Percentiles rank a stretch among this genome's conserved stretches.
phyloP scores from a whole-genome alignment of 2,797 vertebrate genomes.

The Poecilia velifera region DNA sequence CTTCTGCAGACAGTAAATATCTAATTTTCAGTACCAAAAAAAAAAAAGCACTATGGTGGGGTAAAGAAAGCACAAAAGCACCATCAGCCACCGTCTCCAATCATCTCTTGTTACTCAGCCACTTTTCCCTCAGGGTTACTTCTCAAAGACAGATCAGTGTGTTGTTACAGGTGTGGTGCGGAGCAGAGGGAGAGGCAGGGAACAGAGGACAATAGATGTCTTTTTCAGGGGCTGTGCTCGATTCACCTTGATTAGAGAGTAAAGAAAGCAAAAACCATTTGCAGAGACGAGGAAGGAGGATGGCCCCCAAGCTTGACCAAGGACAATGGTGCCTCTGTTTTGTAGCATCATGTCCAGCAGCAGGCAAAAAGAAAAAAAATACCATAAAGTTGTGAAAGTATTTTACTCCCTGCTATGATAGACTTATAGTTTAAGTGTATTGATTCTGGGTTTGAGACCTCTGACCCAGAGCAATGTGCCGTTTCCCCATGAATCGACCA shows the following conservation, averaged over 20 bases:
- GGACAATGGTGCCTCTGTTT: conserved; percentile 75
- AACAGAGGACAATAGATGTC: conserved; percentile 58
- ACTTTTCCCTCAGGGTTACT: conserved; percentile 58
- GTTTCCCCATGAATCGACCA: neutral
- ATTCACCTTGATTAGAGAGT: conserved; percentile 66
- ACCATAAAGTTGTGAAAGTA: conserved; percentile 21
- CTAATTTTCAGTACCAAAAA: conserved; percentile 20
- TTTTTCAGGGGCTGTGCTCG: conserved; percentile 56
- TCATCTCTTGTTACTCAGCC: conserved; percentile 68
- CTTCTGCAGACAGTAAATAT: conserved; percentile 25
- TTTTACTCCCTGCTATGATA: neutral
- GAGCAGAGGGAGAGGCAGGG: conserved; percentile 8
- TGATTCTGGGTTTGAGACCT: neutral
- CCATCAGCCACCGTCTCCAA: conserved; percentile 63
- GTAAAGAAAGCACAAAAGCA: conserved; percentile 17
- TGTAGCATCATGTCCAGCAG: conserved; percentile 55
- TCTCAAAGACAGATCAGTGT: conserved; percentile 67
- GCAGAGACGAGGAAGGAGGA: conserved; percentile 29
- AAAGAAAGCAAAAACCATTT: conserved; percentile 8
- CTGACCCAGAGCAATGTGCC: neutral
- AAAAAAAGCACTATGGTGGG: conserved; percentile 10
- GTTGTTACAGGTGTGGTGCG: conserved; percentile 72
- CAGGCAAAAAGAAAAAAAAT: conserved; percentile 35
- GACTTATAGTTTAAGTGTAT: conserved; percentile 2
- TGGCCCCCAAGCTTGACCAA: conserved; percentile 42